These are phyloP conservation scores for Probosciger aterrimus DNA, from an alignment of 2,113 vertebrate genomes.

Conservation along the genomic window DNA sequence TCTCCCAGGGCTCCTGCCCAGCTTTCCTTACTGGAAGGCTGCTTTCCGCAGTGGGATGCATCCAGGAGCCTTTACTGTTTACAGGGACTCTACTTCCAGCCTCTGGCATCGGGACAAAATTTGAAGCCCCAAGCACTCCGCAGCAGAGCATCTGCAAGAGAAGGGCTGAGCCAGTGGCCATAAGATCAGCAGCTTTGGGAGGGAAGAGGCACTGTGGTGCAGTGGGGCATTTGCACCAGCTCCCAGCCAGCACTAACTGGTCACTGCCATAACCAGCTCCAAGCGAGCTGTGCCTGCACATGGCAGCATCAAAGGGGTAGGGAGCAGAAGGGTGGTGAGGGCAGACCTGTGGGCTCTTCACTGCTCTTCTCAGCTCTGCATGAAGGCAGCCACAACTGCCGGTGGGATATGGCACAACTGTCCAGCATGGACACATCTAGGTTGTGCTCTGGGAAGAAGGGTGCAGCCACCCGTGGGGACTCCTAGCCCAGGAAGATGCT, in stretches of 20 bases:
- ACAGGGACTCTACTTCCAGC: background rate
- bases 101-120: background rate
- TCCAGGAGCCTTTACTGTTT: background rate
- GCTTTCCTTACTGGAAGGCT: background rate
- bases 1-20: background rate
- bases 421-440: background rate
- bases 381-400: background rate
- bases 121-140: fast-evolving
- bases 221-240: background rate
- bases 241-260: background rate
- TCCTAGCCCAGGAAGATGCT: background rate
- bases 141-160: background rate
- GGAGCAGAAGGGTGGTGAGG: fast-evolving
- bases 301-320: fast-evolving
- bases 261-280: background rate
- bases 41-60: background rate
- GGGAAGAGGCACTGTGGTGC: background rate
- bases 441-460: background rate
- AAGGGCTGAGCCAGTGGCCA: background rate
- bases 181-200: background rate
- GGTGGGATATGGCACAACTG: fast-evolving
- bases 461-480: fast-evolving
- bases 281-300: fast-evolving
- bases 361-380: background rate
- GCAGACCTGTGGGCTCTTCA: background rate